Percentiles rank a stretch among this genome's conserved stretches.
Evolutionary conservation across 2,113 vertebrate genomes (phyloP).

Genomic region (Percina caprodes): DNA sequence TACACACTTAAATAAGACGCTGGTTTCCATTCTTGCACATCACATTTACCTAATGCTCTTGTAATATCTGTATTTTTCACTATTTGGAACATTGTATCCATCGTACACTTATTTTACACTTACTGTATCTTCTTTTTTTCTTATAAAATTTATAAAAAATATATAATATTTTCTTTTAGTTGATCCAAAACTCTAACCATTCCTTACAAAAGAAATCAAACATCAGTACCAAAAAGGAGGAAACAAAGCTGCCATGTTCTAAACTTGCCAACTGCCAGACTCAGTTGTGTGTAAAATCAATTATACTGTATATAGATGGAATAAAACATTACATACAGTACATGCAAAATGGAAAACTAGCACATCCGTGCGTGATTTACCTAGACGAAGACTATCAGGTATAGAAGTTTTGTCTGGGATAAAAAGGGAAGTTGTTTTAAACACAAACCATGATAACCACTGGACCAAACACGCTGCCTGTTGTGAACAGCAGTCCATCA

Average conservation of each 20-base stretch:
- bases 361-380: not conserved
- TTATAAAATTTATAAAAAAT: no score
- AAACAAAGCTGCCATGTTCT: conserved; percentile 1
- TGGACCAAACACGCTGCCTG: conserved; percentile 8
- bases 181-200: not conserved
- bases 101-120: not conserved
- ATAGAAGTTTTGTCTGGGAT: not conserved
- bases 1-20: not conserved
- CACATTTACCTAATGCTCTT: not conserved
- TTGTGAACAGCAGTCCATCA: conserved; percentile 34
- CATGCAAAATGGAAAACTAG: not conserved
- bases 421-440: conserved; percentile 10
- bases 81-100: not conserved
- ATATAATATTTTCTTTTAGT: not conserved
- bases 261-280: not conserved
- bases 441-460: conserved; percentile 11
- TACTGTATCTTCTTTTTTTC: not conserved
- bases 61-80: not conserved
- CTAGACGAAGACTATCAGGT: not conserved
- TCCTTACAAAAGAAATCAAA: not conserved
- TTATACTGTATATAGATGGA: not conserved
- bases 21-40: not conserved
- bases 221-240: not conserved
- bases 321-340: not conserved
- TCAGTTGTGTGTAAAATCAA: not conserved